These are phyloP conservation scores for Punctoribates punctum DNA, from an alignment of 2,888 invertebrate genomes.

Conservation along the genomic window DNA sequence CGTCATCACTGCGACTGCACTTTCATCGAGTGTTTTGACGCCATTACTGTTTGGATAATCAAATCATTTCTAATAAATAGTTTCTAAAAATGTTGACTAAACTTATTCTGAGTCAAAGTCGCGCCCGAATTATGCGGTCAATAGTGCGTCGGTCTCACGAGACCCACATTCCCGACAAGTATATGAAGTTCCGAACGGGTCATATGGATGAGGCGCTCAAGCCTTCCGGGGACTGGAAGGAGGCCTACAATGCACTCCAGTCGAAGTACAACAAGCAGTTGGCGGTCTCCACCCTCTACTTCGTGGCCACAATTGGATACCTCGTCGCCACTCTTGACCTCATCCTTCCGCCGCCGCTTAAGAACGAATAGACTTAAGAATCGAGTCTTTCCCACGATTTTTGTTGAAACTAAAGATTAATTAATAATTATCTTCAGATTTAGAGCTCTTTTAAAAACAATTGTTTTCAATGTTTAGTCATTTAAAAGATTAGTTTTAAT, in stretches of 20 bases:
- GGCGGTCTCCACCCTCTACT: conserved; percentile 33
- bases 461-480: too few relatives aligned
- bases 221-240: conserved; percentile 74
- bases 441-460: too few relatives aligned
- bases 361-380: conserved; percentile 20
- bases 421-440: too few relatives aligned
- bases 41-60: background rate
- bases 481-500: background rate
- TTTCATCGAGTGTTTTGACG: too few relatives aligned
- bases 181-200: conserved; percentile 2
- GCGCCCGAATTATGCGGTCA: background rate
- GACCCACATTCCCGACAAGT: conserved; percentile 32
- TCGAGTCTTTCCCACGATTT: too few relatives aligned
- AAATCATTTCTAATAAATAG: too few relatives aligned
- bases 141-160: conserved; percentile 17
- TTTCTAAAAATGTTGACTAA: conserved; percentile 24
- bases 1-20: background rate
- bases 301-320: conserved; percentile 34
- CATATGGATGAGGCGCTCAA: conserved; percentile 72
- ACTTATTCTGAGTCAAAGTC: background rate
- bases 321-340: conserved; percentile 18
- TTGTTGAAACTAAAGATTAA: too few relatives aligned
- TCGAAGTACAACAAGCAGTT: conserved; percentile 66
- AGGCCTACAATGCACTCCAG: conserved; percentile 64
- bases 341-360: conserved; percentile 40